These are phyloP conservation scores for Chymomyza amoena DNA, from an alignment of 2,888 invertebrate genomes.

Conservation along the genomic window DNA sequence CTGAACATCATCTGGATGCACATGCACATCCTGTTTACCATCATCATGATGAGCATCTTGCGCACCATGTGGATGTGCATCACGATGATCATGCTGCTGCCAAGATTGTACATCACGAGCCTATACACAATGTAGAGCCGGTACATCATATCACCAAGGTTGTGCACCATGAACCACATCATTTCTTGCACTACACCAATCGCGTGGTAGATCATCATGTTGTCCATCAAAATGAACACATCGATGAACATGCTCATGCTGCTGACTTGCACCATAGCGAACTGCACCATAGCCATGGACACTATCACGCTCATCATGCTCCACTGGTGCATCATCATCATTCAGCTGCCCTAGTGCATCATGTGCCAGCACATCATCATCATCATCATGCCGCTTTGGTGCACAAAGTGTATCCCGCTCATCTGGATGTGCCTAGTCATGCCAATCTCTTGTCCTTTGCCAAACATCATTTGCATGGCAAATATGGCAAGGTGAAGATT, in stretches of 20 bases:
- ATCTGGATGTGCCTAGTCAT: slow-evolving; percentile 67
- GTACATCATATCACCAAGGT: slow-evolving; percentile 77
- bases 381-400: slow-evolving; percentile 63
- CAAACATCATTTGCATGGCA: slow-evolving; percentile 75
- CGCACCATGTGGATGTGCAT: slow-evolving; percentile 47
- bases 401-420: slow-evolving; percentile 65
- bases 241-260: slow-evolving; percentile 66
- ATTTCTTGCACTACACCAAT: slow-evolving; percentile 75
- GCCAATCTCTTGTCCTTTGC: slow-evolving; percentile 69
- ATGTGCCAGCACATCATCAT: slow-evolving; percentile 44
- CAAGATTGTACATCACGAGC: slow-evolving; percentile 73
- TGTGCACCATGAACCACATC: slow-evolving; percentile 76
- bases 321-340: slow-evolving; percentile 20
- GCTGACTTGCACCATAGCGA: slow-evolving; percentile 59
- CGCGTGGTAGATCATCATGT: slow-evolving; percentile 75
- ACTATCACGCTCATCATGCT: slow-evolving; percentile 43
- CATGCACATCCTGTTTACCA: slow-evolving; percentile 70
- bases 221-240: slow-evolving; percentile 67
- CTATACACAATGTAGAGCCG: slow-evolving; percentile 76
- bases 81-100: slow-evolving; percentile 63
- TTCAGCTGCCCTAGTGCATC: slow-evolving; percentile 62
- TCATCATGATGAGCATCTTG: slow-evolving; percentile 50
- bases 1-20: slow-evolving; percentile 73
- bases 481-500: slow-evolving; percentile 76
- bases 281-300: slow-evolving; percentile 50